Conservation (phyloP, 2,113 vertebrate species). For the Aptenodytes forsteri region DNA sequence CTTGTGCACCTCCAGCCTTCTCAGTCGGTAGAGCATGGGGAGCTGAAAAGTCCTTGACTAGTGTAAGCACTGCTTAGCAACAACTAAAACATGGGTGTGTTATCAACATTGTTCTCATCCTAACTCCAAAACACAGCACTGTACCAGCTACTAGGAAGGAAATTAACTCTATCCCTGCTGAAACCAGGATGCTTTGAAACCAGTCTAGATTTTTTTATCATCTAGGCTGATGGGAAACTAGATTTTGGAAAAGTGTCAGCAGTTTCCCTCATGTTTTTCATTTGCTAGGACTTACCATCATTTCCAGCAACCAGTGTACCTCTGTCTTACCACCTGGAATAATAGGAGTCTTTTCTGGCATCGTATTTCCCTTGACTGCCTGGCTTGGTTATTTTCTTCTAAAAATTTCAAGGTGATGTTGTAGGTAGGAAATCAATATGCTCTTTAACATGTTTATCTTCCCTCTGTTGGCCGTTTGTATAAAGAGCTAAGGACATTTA, state of each 20-base stretch:
- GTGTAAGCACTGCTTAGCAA: no score
- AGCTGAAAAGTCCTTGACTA: no score
- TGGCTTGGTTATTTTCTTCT: background rate
- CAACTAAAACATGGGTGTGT: no score
- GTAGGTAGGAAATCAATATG: background rate
- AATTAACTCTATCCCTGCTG: no score
- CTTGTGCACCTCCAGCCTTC: no score
- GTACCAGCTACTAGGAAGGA: no score
- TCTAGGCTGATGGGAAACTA: background rate
- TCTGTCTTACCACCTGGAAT: background rate
- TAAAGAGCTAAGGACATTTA: background rate
- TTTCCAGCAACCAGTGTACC: background rate
- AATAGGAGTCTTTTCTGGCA: background rate
- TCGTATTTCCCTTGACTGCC: background rate
- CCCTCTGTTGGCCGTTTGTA: rapidly evolving
- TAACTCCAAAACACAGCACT: no score
- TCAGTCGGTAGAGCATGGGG: no score
- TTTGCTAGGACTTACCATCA: background rate
- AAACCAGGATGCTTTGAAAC: background rate
- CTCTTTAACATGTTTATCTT: background rate
- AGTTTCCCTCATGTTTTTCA: background rate
- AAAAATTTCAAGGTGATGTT: background rate
- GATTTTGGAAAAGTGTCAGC: background rate
- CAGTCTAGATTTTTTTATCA: background rate
- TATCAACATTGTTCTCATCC: no score